phyloP scores from a whole-genome alignment of 2,797 vertebrate species.

The Acanthopagrus latus region DNA sequence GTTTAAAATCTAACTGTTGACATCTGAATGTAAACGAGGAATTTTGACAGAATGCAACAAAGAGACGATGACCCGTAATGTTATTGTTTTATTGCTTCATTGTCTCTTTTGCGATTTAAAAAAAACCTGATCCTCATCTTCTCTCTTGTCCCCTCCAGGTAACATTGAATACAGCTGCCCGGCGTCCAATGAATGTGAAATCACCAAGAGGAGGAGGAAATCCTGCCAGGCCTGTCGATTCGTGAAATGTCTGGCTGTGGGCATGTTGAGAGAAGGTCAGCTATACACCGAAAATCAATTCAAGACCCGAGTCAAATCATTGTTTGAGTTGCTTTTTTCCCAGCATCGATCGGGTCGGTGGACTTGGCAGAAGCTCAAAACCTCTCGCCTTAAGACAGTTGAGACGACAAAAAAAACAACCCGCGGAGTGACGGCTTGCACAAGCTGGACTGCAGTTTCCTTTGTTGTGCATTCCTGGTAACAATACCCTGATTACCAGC shows the following conservation, averaged over 20 bases:
- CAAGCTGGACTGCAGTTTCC: constrained; percentile 19
- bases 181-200: constrained; percentile 97
- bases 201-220: constrained; percentile 97
- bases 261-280: constrained; percentile 99
- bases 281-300: constrained; percentile 24
- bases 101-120: background rate
- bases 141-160: constrained; percentile 80
- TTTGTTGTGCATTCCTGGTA: constrained; percentile 51
- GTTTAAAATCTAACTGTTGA: background rate
- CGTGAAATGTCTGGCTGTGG: constrained; percentile 97
- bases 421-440: background rate
- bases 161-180: constrained; percentile 99
- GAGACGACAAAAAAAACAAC: constrained; percentile 9
- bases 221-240: constrained; percentile 99
- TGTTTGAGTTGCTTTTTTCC: constrained; percentile 35
- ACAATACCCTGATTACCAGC: constrained; percentile 44
- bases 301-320: constrained; percentile 30
- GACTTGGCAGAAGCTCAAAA: constrained; percentile 41
- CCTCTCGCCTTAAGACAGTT: constrained; percentile 18
- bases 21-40: background rate
- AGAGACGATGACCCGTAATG: background rate
- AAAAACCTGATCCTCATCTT: background rate
- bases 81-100: background rate
- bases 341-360: constrained; percentile 17
- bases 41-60: background rate